phyloP scores from a whole-genome alignment of 23 tunicate species.

The Trididemnum miniatum region DNA sequence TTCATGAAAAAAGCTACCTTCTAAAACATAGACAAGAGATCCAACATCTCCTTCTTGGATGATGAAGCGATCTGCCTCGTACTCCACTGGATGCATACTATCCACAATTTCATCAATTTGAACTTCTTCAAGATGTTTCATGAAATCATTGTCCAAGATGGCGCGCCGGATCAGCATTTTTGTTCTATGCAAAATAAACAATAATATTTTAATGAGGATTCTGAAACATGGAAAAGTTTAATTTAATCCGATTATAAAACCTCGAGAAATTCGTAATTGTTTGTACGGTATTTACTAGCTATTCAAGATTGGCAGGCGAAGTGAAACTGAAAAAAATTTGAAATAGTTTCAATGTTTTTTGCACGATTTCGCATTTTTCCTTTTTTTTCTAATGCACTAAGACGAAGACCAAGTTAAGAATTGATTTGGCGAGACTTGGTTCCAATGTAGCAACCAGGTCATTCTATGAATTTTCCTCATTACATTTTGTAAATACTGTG shows the following conservation, averaged over 20 bases:
- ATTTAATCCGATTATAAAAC: not conserved
- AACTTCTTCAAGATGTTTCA: conserved; percentile 72
- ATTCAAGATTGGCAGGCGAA: too few species aligned
- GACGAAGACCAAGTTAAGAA: too few species aligned
- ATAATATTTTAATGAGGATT: not conserved
- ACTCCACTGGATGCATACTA: conserved; percentile 90
- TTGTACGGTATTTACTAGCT: too few species aligned
- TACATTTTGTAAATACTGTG: too few species aligned
- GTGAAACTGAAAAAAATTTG: too few species aligned
- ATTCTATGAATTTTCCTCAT: too few species aligned
- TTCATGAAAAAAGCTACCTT: conserved; percentile 54
- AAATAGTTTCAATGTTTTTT: too few species aligned
- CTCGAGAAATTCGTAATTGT: not conserved
- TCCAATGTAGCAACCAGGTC: too few species aligned
- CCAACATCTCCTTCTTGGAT: conserved; percentile 92
- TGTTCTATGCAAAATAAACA: conserved; percentile 40
- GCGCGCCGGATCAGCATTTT: conserved; percentile 66
- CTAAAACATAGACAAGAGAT: conserved; percentile 79
- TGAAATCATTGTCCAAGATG: conserved; percentile 81
- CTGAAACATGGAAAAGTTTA: too few species aligned
- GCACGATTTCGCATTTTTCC: too few species aligned
- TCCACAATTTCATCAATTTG: conserved; percentile 85
- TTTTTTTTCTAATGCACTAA: too few species aligned
- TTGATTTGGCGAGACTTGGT: too few species aligned
- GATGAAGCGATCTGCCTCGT: conserved; percentile 64